Base-by-base conservation (phyloP, 2,888 invertebrate genomes). In the Taenaris catops region DNA sequence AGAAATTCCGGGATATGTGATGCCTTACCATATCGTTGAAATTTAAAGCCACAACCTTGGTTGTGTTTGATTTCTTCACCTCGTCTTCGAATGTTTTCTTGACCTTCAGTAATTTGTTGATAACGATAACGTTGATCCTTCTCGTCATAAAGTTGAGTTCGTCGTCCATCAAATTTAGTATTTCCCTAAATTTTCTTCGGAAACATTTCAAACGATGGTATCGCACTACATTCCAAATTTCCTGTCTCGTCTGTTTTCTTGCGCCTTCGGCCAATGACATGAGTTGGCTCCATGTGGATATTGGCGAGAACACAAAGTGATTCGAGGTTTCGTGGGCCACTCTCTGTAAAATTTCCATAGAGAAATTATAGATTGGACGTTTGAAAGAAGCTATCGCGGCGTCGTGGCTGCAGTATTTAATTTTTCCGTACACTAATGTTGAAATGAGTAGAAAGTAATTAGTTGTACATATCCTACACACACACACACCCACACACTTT, bases 251-350 rank as follows among this genome's bases (percentile, higher is more conserved):
- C 0, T 14, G 19, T 0, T 65, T 67, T 0, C 35, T 40, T 0
- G 80, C 70, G 0, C 79, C 78, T 41, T 75, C 71, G 0, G 74
- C 64, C 4, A 80, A 11, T 0, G 70, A 61, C 3, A 60, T 40
- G 1, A 81, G 44, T 34, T 81, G 79, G 18, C 76, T 35, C 74
- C 78, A 81, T 1, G 70, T 65, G 0, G 70, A 62, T 1, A 79
- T 34, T 0, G 81, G 81, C 0, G 81, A 76, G 35, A 60, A 78
- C 0, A 74, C 69, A 29, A 78, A 81, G 45, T 81, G 78, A 0
- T 54, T 57, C 1, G 58, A 51, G 0, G 58, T 66, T 4, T 67
- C 60, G 17, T 63, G 51, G 0, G 63, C 44, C 0, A 75, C 69
- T 34, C 69, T 58, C 16, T 71, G 67, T n/a, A 79, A 38, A 18